These are phyloP conservation scores for Acanthopagrus latus DNA, from an alignment of 2,797 vertebrate species.

Conservation along the genomic window DNA sequence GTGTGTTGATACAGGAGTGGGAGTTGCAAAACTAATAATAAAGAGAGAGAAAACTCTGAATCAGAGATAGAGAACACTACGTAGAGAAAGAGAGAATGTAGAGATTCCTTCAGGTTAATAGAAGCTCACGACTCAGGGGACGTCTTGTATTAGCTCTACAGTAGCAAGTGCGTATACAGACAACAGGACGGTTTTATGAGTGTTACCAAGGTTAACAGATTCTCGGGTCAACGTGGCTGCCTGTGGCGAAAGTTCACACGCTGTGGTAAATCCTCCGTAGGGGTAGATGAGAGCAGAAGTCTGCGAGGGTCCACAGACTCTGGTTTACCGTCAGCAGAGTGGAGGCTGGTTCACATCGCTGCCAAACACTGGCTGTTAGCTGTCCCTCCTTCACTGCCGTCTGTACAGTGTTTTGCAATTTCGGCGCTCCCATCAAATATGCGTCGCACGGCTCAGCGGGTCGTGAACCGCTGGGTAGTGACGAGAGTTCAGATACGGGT, in stretches of 20 bases:
- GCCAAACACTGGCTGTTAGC: neutral
- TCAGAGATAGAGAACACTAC: neutral
- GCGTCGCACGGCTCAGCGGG: neutral
- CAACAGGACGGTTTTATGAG: conserved; percentile 19
- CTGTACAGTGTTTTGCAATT: conserved; percentile 2
- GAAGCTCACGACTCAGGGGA: conserved; percentile 45
- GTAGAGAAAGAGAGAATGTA: conserved; percentile 23
- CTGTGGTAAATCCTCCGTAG: conserved; percentile 60
- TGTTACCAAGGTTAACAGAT: conserved; percentile 62
- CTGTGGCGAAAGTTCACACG: conserved; percentile 55
- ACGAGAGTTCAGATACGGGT: conserved; percentile 35
- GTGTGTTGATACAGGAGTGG: neutral
- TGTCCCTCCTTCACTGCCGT: neutral
- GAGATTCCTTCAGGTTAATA: conserved; percentile 47
- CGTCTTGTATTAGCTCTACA: conserved; percentile 42
- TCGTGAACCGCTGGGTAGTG: conserved; percentile 27
- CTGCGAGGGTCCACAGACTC: conserved; percentile 16
- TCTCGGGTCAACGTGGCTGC: conserved; percentile 49
- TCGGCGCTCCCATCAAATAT: neutral
- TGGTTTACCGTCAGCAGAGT: neutral
- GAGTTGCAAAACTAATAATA: neutral
- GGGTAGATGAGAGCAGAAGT: conserved; percentile 56
- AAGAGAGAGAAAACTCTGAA: neutral
- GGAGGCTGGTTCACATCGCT: conserved; percentile 22
- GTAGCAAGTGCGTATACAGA: conserved; percentile 13